Conservation (phyloP, 1,140 invertebrate genomes). For the Aethina tumida region DNA sequence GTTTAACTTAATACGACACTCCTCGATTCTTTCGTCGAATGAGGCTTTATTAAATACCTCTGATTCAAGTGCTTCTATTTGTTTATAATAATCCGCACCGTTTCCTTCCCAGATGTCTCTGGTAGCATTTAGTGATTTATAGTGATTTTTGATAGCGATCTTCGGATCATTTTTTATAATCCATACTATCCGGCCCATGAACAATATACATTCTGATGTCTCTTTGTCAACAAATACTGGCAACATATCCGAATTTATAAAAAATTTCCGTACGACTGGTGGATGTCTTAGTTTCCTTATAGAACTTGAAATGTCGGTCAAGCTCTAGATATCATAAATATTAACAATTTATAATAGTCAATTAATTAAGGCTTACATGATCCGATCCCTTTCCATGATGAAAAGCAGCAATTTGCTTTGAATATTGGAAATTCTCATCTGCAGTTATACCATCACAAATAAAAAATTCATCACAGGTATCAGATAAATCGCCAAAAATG, state of each 20-base stretch:
- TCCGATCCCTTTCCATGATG: not conserved
- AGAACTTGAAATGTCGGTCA: no score
- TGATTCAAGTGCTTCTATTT: conserved; percentile 36
- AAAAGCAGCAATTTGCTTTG: conserved; percentile 22
- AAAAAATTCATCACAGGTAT: conserved; percentile 72
- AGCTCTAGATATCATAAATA: no score
- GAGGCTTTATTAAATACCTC: conserved; percentile 41
- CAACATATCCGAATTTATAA: conserved; percentile 28
- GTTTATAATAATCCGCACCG: conserved; percentile 51
- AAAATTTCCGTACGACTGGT: conserved; percentile 30
- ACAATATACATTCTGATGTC: conserved; percentile 32
- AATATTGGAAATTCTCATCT: conserved; percentile 33
- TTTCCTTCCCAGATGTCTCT: conserved; percentile 55
- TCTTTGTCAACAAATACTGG: conserved; percentile 29
- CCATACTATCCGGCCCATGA: conserved; percentile 35
- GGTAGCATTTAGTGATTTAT: conserved; percentile 22
- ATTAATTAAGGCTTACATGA: not conserved
- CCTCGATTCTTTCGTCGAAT: conserved; percentile 54
- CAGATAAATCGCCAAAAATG: conserved; percentile 69
- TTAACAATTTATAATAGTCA: no score
- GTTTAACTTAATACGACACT: conserved; percentile 63
- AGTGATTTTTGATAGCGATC: conserved; percentile 16
- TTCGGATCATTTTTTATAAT: conserved; percentile 31
- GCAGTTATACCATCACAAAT: conserved; percentile 38
- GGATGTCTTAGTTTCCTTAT: conserved; percentile 20